Base-by-base conservation (phyloP, 1,140 invertebrate genomes). In the Antheraea pernyi region DNA sequence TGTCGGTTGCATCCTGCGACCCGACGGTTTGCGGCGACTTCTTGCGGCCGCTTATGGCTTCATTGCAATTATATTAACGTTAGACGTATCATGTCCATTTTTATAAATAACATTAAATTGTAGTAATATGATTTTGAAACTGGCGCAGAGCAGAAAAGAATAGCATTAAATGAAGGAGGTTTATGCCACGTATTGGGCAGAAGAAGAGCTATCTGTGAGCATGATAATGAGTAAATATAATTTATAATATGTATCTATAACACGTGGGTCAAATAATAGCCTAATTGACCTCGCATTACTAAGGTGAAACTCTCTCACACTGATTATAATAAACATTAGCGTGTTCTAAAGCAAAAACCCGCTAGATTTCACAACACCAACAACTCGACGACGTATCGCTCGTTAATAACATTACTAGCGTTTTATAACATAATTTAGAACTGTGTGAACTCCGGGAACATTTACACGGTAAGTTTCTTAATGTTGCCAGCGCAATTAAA, bases 61-160 rank as follows among this genome's bases (percentile, higher is more conserved):
- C 69, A 72, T 70, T 74, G 69, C 76, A 69, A 82, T 82, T 80
- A 78, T 71, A 82, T 82, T 78, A 80, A 76, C 72, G 72, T 75
- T 75, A 46, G 71, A 68, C 73, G 70, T 72, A 78, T 61, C 39
- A 42, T 42, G 39, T 42, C 7, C 39, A 1, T n/a, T n/a, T n/a
- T n/a, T n/a, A n/a, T n/a, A n/a, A n/a, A n/a, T n/a, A n/a, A n/a
- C n/a, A n/a, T n/a, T n/a, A n/a, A n/a, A n/a, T n/a, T n/a, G n/a
- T n/a, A n/a, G n/a, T n/a, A n/a, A n/a, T n/a, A n/a, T n/a, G n/a
- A n/a, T n/a, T n/a, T n/a, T 42, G 1, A 30, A 30, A 30, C 22
- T 42, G 39, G 0, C 39, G 11, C 39, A 42, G 7, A 42, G 11
- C 2, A 42, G 39, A 42, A 42, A 42, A 42, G 2, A 42, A 42